Evolutionary conservation across 2,888 invertebrate species (phyloP).

Genomic region (Leucophenga montana): DNA sequence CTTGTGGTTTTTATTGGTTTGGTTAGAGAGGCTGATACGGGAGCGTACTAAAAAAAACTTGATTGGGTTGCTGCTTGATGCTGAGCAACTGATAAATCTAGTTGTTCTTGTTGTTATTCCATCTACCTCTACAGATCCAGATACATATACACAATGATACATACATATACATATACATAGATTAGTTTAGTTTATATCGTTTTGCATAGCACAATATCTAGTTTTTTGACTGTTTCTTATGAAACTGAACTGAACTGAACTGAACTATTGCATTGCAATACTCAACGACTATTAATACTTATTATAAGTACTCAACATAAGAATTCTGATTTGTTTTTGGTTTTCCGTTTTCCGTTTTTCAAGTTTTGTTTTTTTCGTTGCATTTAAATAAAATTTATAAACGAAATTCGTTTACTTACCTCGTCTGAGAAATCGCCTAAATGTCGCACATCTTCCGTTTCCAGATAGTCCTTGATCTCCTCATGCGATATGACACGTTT

Average conservation of each 20-base stretch:
- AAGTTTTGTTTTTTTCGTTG: too few relatives aligned
- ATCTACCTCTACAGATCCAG: not conserved
- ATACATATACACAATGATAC: too few relatives aligned
- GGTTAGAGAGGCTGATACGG: not conserved
- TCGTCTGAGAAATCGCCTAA: constrained; percentile 90
- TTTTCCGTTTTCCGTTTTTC: too few relatives aligned
- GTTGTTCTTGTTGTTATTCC: constrained; percentile 11
- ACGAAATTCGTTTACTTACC: constrained; percentile 75
- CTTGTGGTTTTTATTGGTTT: not conserved
- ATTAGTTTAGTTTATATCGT: not conserved
- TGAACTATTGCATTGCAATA: too few relatives aligned
- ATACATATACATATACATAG: too few relatives aligned
- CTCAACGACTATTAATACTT: too few relatives aligned
- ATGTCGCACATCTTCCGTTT: constrained; percentile 89
- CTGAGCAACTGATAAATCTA: constrained; percentile 29
- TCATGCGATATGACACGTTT: constrained; percentile 85
- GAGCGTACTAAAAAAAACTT: constrained; percentile 3
- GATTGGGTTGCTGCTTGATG: constrained; percentile 21
- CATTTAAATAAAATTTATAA: not conserved
- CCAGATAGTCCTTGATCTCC: constrained; percentile 85
- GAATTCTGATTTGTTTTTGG: too few relatives aligned
- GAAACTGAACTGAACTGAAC: too few relatives aligned
- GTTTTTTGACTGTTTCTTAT: not conserved
- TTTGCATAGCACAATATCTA: not conserved
- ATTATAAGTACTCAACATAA: too few relatives aligned